These are phyloP conservation scores for Alauda arvensis DNA, from an alignment of 2,797 vertebrate genomes.

Conservation along the genomic window DNA sequence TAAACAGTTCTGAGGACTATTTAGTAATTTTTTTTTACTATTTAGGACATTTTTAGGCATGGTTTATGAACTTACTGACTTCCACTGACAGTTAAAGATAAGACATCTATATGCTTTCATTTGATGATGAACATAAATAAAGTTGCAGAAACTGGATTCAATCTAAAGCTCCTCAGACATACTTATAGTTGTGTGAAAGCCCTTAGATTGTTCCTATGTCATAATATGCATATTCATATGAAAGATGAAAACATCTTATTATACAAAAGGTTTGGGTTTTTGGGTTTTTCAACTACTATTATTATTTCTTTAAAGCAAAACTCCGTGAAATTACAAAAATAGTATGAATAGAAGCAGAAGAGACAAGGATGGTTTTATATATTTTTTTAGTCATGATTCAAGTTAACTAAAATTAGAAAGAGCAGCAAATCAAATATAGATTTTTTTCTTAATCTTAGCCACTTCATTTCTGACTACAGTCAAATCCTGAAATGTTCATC, in stretches of 20 bases:
- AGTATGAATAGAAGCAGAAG: neutral
- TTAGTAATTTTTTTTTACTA: neutral
- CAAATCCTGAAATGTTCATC: neutral
- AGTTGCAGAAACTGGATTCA: neutral
- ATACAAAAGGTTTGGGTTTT: neutral
- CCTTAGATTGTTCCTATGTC: neutral
- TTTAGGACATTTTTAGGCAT: neutral
- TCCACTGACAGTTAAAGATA: neutral
- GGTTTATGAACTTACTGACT: neutral
- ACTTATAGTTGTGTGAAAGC: neutral
- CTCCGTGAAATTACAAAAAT: neutral
- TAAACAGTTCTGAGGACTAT: neutral
- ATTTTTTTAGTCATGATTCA: neutral
- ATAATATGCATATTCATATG: neutral
- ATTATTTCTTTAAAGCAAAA: neutral
- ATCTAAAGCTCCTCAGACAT: neutral
- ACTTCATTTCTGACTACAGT: neutral
- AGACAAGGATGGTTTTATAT: neutral
- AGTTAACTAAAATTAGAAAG: neutral
- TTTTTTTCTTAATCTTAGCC: neutral
- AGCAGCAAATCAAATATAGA: neutral
- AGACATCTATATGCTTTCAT: neutral
- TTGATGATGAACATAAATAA: neutral
- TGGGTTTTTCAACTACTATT: fast-evolving
- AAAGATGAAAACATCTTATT: neutral